phyloP scores from a whole-genome alignment of 2,113 vertebrate species.

The Xiphophorus hellerii region DNA sequence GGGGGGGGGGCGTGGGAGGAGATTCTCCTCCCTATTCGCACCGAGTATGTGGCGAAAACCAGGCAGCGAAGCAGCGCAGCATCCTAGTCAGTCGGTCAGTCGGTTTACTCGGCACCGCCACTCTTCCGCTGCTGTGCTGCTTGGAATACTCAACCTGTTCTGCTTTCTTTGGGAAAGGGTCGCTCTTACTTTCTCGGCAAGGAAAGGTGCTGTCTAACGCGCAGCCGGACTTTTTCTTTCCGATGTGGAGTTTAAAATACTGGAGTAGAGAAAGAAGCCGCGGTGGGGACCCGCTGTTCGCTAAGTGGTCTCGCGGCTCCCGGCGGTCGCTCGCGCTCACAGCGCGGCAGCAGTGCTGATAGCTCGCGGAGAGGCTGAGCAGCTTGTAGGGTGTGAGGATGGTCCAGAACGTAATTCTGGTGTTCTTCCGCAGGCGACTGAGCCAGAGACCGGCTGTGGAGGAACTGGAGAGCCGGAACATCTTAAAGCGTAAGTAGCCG shows the following conservation, averaged over 20 bases:
- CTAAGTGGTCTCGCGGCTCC: slow-evolving; percentile 60
- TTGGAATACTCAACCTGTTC: not conserved
- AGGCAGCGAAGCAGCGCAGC: slow-evolving; percentile 36
- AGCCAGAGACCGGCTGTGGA: slow-evolving; percentile 97
- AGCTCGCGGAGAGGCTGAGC: not conserved
- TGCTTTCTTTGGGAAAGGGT: not conserved
- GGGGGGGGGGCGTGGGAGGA: too few relatives aligned
- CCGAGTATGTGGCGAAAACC: slow-evolving; percentile 50
- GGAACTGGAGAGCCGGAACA: slow-evolving; percentile 97
- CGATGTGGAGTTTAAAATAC: slow-evolving; percentile 69
- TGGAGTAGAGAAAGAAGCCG: slow-evolving; percentile 11
- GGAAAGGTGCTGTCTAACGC: not conserved
- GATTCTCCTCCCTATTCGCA: slow-evolving; percentile 58
- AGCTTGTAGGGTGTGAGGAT: slow-evolving; percentile 61
- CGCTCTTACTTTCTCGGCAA: not conserved
- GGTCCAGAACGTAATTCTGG: slow-evolving; percentile 97
- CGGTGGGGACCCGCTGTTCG: slow-evolving; percentile 45
- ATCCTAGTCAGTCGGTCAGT: not conserved
- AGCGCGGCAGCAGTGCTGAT: slow-evolving; percentile 29
- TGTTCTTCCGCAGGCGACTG: slow-evolving; percentile 98
- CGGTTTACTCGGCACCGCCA: not conserved
- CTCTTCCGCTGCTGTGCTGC: not conserved
- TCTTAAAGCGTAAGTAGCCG: slow-evolving; percentile 92
- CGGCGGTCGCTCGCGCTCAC: slow-evolving; percentile 29
- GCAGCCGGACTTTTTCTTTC: slow-evolving; percentile 32